Conservation (phyloP, 2,888 invertebrate species). For the Tetheella fluctuosa region DNA sequence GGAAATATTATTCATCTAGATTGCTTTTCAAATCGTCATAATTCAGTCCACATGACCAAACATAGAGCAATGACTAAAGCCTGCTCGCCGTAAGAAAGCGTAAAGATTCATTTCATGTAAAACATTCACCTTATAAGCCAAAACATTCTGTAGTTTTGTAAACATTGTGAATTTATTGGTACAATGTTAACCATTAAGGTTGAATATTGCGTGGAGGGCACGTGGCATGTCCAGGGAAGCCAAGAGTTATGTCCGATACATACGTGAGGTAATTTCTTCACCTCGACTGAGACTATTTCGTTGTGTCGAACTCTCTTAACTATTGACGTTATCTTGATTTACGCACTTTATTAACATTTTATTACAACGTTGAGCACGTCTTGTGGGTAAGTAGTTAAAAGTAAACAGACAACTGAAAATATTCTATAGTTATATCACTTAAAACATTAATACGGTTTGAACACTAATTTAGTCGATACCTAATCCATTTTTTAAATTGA, state of each 20-base stretch:
- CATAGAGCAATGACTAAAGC: neutral
- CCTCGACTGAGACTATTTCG: constrained; percentile 67
- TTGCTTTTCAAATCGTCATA: too few species aligned
- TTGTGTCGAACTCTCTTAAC: constrained; percentile 70
- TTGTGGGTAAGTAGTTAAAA: constrained; percentile 47
- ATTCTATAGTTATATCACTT: too few species aligned
- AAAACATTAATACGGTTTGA: neutral
- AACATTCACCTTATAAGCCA: constrained; percentile 1
- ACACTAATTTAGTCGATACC: too few species aligned
- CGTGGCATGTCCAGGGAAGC: constrained; percentile 33
- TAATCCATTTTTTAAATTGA: too few species aligned
- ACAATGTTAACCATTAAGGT: constrained; percentile 28
- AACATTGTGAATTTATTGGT: constrained; percentile 12
- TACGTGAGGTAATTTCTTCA: constrained; percentile 69
- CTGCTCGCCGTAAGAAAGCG: neutral
- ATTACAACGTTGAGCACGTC: constrained; percentile 67
- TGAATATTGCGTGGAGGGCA: constrained; percentile 30
- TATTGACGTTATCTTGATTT: constrained; percentile 82
- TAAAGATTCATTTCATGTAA: too few species aligned
- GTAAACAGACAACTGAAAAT: constrained; percentile 34
- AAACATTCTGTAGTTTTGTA: neutral
- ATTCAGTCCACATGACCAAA: too few species aligned
- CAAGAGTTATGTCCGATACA: constrained; percentile 63
- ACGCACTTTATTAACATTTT: constrained; percentile 80
- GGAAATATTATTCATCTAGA: too few species aligned